These are phyloP conservation scores for Habrosyne pyritoides DNA, from an alignment of 2,888 invertebrate genomes.

Conservation along the genomic window DNA sequence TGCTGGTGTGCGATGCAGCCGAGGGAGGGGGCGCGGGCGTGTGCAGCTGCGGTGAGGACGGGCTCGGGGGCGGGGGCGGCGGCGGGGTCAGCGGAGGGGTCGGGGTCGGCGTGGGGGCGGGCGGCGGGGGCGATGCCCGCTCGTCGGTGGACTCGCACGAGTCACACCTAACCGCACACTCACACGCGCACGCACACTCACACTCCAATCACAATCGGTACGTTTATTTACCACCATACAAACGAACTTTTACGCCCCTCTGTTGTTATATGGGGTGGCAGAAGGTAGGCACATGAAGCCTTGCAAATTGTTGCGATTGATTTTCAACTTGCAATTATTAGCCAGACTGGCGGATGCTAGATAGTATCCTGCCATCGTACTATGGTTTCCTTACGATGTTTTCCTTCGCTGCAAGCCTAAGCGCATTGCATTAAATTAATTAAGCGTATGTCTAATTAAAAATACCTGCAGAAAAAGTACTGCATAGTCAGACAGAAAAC, in stretches of 20 bases:
- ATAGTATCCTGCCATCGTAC: too few relatives aligned
- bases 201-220: constrained; percentile 77
- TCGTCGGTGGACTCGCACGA: constrained; percentile 74
- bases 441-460: too few relatives aligned
- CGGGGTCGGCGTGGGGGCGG: constrained; percentile 16
- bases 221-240: too few relatives aligned
- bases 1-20: background rate
- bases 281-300: too few relatives aligned
- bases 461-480: background rate
- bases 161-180: constrained; percentile 59
- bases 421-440: too few relatives aligned
- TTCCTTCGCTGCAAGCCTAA: too few relatives aligned
- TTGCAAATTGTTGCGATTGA: too few relatives aligned
- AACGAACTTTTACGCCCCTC: too few relatives aligned
- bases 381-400: too few relatives aligned
- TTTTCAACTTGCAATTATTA: too few relatives aligned
- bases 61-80: constrained; percentile 41
- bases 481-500: background rate
- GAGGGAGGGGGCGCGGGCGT: constrained; percentile 55
- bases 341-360: too few relatives aligned
- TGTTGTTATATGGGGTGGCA: too few relatives aligned
- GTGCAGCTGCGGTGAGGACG: constrained; percentile 54
- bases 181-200: constrained; percentile 47
- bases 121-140: constrained; percentile 61
- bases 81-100: constrained; percentile 21